Evolutionary conservation across 2,113 vertebrate genomes (phyloP), one percentile per base, ranked within the genome.

Genomic region (Crotalus horridus): DNA sequence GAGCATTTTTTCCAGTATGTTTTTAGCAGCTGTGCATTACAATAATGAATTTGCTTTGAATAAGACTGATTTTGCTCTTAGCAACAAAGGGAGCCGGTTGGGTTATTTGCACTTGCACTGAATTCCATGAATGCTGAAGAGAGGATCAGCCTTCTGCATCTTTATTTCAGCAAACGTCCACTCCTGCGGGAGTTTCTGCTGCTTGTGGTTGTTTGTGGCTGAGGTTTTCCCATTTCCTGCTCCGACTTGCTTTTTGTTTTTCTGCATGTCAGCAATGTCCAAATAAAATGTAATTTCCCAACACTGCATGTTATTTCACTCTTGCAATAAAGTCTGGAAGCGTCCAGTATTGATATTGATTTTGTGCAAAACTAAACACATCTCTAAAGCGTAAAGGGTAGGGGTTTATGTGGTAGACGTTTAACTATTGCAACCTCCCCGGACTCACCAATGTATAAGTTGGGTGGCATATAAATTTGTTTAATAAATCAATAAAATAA

Each of bases 351-450:
- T 93, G 13, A 89, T 91, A 94, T 92, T 96, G 96, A 92, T 94
- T 29, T 91, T 94, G 93, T 55, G 95, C 95, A 93, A 94, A 95
- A 93, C 94, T 86, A 90, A 93, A 59, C 33, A 46, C 48, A 91
- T 94, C 88, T 74, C 91, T 58, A n/a, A 95, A 94, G 94, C 93
- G 81, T 95, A 94, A 96, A 96, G 29, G 12, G 12, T 6, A 15
- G 29, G 64, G 29, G 15, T 69, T 69, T 69, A 33, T 69, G 64
- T 15, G 64, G 29, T n/a, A 15, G 61, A 15, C 15, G n/a, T 69
- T 69, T 69, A n/a, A 69, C n/a, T 69, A 69, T 69, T 69, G 29
- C 64, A 69, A 17, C 64, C 29, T 69, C 6, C 12, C 64, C 64
- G 15, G 12, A n/a, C 29, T 69, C 64, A n/a, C 12, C 64, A n/a